Conservation (phyloP, 2,888 invertebrate genomes). For the Andrena bucephala region DNA sequence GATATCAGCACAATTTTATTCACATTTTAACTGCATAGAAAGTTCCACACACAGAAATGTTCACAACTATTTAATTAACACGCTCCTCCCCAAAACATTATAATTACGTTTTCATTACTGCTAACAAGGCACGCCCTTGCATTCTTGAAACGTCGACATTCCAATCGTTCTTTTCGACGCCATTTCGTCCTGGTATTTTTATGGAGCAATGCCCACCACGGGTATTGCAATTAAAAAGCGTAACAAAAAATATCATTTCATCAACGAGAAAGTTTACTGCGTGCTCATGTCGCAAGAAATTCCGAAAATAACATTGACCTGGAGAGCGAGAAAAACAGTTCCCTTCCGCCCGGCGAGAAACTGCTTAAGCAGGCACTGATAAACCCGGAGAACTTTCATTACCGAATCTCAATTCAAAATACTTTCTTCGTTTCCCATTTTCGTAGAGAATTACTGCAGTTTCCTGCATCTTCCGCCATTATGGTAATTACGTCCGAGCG, state of each 20-base stretch:
- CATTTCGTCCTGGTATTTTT: background rate
- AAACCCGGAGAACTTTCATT: background rate
- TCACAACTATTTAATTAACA: background rate
- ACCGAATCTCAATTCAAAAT: background rate
- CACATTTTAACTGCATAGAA: background rate
- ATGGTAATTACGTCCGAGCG: constrained; percentile 18
- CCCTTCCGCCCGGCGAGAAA: too few species aligned
- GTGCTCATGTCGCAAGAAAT: background rate
- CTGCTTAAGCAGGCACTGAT: background rate
- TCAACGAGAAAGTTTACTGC: background rate
- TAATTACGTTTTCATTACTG: background rate
- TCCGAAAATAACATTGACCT: background rate
- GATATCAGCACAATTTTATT: background rate
- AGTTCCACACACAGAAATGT: background rate
- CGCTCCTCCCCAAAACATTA: too few species aligned
- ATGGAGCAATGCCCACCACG: background rate
- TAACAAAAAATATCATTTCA: too few species aligned
- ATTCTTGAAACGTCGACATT: too few species aligned
- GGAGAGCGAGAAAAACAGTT: background rate
- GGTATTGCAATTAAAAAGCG: background rate
- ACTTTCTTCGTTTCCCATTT: background rate
- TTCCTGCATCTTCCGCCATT: background rate
- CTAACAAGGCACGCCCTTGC: background rate
- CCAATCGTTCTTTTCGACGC: background rate
- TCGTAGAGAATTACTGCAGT: background rate